These are phyloP conservation scores for Diabrotica undecimpunctata DNA, from an alignment of 1,140 invertebrate species.

Conservation along the genomic window DNA sequence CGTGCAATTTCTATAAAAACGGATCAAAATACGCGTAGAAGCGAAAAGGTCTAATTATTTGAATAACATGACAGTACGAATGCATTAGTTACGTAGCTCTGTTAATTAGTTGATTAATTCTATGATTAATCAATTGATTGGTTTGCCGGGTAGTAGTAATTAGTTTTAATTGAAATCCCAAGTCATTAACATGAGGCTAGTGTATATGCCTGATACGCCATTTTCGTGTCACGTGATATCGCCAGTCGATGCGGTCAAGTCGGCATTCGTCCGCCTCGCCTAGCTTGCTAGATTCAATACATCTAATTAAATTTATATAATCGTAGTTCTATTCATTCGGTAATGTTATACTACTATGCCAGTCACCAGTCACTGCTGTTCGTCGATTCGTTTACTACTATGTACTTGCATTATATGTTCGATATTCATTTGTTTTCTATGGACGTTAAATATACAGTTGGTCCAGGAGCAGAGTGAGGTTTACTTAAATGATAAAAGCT, in stretches of 20 bases:
- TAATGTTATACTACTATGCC: too few relatives aligned
- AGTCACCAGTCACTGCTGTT: too few relatives aligned
- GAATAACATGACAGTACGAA: slow-evolving; percentile 34
- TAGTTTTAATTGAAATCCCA: slow-evolving; percentile 46
- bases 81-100: slow-evolving; percentile 42
- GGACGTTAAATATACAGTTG: too few relatives aligned
- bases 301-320: slow-evolving; percentile 31
- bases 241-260: slow-evolving; percentile 26
- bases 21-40: background rate
- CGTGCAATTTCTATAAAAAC: background rate
- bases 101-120: slow-evolving; percentile 46
- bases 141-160: slow-evolving; percentile 42
- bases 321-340: slow-evolving; percentile 6
- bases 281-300: slow-evolving; percentile 20
- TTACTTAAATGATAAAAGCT: too few relatives aligned
- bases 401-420: too few relatives aligned
- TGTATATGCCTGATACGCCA: slow-evolving; percentile 31
- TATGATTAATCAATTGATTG: slow-evolving; percentile 48
- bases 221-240: slow-evolving; percentile 30
- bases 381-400: too few relatives aligned
- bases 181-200: slow-evolving; percentile 40
- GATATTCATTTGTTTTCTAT: too few relatives aligned
- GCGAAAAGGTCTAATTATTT: slow-evolving; percentile 32
- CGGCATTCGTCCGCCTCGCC: slow-evolving; percentile 6
- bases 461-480: too few relatives aligned